A percentile compares a stretch with the other conserved stretches of the same genome.
Conservation (phyloP, 2,797 vertebrate species). For the Enteromius thamalakanensis region DNA sequence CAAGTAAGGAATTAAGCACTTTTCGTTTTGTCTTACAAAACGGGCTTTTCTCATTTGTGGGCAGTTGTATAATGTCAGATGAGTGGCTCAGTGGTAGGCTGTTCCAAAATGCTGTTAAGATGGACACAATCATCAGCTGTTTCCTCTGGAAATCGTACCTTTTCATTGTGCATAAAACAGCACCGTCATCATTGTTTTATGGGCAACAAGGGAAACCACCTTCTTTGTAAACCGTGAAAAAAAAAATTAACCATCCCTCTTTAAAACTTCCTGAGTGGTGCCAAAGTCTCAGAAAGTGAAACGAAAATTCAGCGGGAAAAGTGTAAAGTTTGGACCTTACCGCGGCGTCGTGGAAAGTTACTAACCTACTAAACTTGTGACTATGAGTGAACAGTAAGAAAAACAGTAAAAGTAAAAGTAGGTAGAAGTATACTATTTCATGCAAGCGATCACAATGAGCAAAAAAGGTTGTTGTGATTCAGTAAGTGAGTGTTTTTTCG, state of each 20-base stretch:
- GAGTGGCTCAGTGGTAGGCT: neutral
- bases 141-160: neutral
- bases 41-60: neutral
- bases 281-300: neutral
- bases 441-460: slow-evolving; percentile 54
- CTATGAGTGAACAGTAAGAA: neutral
- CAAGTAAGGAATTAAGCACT: neutral
- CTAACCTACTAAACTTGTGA: neutral
- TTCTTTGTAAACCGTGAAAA: neutral
- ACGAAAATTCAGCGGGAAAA: neutral
- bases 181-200: neutral
- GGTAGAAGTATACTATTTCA: slow-evolving; percentile 25
- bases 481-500: slow-evolving; percentile 56
- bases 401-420: neutral
- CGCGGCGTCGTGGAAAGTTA: neutral
- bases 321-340: neutral
- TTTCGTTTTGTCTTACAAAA: neutral
- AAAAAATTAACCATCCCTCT: neutral
- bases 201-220: neutral
- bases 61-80: neutral
- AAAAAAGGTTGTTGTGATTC: slow-evolving; percentile 37
- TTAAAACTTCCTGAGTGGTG: too few relatives aligned
- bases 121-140: neutral
- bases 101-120: neutral
- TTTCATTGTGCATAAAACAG: neutral